phyloP scores from a whole-genome alignment of 2,113 vertebrate species.

The Eira barbara region DNA sequence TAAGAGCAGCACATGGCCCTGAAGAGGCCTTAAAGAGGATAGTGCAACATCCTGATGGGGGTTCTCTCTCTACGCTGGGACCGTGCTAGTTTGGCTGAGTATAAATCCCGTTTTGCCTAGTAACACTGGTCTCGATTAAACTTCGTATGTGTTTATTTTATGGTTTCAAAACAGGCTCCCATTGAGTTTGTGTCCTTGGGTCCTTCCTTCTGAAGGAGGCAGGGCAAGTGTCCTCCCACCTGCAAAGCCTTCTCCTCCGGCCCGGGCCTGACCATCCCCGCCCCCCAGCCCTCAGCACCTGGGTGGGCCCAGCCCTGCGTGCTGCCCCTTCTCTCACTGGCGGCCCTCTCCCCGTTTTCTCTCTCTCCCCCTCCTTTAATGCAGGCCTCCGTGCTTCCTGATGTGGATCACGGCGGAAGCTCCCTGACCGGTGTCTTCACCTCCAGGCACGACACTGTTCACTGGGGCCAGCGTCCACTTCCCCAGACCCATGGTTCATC shows the following conservation, averaged over 20 bases:
- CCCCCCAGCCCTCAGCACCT: not conserved
- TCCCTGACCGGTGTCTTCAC: no score
- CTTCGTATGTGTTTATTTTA: not conserved
- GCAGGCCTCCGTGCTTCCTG: accelerated
- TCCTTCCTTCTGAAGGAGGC: not conserved
- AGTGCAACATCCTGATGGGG: not conserved
- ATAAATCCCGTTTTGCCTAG: not conserved
- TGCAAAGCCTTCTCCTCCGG: accelerated
- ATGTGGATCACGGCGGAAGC: not conserved
- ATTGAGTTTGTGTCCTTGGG: not conserved
- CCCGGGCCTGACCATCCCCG: no score
- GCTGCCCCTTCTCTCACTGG: not conserved
- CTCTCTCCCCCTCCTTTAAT: not conserved
- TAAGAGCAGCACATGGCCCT: not conserved
- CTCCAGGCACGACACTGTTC: not conserved
- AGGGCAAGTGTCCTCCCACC: not conserved
- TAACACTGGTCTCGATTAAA: not conserved
- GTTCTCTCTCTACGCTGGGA: not conserved
- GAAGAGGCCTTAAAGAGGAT: not conserved
- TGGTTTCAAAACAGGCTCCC: not conserved
- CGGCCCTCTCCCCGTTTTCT: no score
- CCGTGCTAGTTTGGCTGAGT: not conserved
- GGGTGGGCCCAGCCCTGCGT: accelerated
- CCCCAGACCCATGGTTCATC: not conserved
- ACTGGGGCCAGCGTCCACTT: not conserved